Percentiles rank a stretch among this genome's conserved stretches.
These are phyloP conservation scores for Acrocephalus arundinaceus DNA, from an alignment of 2,113 vertebrate genomes.

Conservation along the genomic window DNA sequence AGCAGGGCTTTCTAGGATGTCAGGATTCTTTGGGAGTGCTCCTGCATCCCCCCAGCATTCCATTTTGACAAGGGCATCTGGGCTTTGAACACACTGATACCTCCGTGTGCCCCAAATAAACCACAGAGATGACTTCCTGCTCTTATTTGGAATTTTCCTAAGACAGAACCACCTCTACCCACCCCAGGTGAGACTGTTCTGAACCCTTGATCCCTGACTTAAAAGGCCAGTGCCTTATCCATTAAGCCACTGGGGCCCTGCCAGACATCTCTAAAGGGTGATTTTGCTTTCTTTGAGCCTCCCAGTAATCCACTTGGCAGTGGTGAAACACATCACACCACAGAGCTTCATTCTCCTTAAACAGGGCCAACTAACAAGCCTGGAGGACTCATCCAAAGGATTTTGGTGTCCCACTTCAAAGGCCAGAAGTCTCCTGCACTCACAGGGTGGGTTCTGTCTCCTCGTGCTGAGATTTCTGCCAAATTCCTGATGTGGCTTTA, in stretches of 20 bases:
- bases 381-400: too few species aligned
- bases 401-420: background rate
- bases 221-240: slow-evolving; percentile 50
- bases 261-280: rapidly evolving
- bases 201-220: slow-evolving; percentile 42
- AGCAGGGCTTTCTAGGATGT: too few species aligned
- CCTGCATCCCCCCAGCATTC: background rate
- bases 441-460: too few species aligned
- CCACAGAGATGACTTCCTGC: background rate
- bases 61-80: too few species aligned
- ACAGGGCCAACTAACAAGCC: rapidly evolving
- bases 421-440: background rate
- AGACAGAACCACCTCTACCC: background rate
- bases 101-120: rapidly evolving
- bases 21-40: rapidly evolving
- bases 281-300: background rate
- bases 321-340: too few species aligned
- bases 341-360: background rate
- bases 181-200: slow-evolving; percentile 13
- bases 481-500: background rate
- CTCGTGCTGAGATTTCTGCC: background rate
- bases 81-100: background rate
- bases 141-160: background rate
- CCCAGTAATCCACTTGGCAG: rapidly evolving
- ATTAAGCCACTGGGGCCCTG: slow-evolving; percentile 2